Percentiles rank a stretch among this genome's conserved stretches.
Evolutionary conservation across 2,797 vertebrate genomes (phyloP).

Genomic region (Podargus strigoides): DNA sequence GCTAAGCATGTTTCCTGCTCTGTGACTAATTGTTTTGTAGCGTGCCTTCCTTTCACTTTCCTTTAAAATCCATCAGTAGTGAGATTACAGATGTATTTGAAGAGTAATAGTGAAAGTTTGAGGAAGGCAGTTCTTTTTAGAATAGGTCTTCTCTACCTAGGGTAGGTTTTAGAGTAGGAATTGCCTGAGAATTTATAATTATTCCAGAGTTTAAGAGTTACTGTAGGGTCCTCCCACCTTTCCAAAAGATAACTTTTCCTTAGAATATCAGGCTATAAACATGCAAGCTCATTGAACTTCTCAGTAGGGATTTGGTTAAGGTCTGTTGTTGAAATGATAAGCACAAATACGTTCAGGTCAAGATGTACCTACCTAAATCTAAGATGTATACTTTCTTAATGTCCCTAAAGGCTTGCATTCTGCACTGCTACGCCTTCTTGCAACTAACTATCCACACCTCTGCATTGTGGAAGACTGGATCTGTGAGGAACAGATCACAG

Average conservation of each 20-base stretch:
- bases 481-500: slow-evolving; percentile 95
- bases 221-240: not conserved
- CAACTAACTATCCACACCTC: slow-evolving; percentile 95
- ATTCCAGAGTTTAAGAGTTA: not conserved
- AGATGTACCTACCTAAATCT: not conserved
- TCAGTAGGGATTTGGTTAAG: not conserved
- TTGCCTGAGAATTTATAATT: not conserved
- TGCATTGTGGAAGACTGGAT: slow-evolving; percentile 99
- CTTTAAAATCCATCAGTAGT: not conserved
- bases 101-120: not conserved
- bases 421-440: slow-evolving; percentile 90
- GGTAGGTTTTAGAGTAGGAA: not conserved
- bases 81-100: not conserved
- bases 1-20: not conserved
- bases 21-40: not conserved
- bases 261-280: not conserved
- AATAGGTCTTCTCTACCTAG: not conserved
- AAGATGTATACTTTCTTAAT: not conserved
- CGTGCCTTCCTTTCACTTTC: not conserved
- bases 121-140: not conserved
- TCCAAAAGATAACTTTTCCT: not conserved
- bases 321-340: not conserved
- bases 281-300: not conserved
- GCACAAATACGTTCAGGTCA: not conserved
- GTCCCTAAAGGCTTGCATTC: slow-evolving; percentile 87